A percentile compares a stretch with the other conserved stretches of the same genome.
Conservation (phyloP, 2,113 vertebrate species). For the Tetrao urogallus region DNA sequence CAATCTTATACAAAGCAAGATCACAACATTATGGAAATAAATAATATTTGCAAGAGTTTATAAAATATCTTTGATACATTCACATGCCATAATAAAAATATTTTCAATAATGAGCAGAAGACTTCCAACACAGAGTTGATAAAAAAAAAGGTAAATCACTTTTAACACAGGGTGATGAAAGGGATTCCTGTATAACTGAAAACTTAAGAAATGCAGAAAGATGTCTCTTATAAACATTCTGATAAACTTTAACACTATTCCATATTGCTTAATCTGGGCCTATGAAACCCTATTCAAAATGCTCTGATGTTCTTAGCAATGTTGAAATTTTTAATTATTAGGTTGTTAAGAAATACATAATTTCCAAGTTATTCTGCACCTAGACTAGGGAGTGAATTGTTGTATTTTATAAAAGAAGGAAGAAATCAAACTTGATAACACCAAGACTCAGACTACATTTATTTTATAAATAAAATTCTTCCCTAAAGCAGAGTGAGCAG, state of each 20-base stretch:
- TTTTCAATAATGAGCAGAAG: neutral
- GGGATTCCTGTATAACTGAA: neutral
- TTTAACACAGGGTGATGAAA: neutral
- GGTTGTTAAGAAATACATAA: neutral
- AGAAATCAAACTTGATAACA: neutral
- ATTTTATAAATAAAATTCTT: neutral
- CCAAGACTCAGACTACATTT: neutral
- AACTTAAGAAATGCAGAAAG: neutral
- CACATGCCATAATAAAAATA: neutral
- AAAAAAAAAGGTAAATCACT: neutral
- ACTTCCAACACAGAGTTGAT: neutral
- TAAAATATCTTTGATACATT: neutral
- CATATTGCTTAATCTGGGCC: neutral
- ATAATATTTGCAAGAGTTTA: neutral
- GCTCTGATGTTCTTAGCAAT: neutral
- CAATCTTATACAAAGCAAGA: neutral
- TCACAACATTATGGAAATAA: neutral
- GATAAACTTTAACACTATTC: neutral
- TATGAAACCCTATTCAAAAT: neutral
- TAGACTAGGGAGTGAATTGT: neutral
- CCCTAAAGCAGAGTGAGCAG: neutral
- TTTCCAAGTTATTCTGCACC: neutral
- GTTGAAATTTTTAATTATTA: neutral
- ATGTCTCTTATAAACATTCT: neutral
- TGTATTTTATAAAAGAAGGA: neutral